These are phyloP conservation scores for Nasonia vitripennis DNA, from an alignment of 1,140 invertebrate species.

Conservation along the genomic window DNA sequence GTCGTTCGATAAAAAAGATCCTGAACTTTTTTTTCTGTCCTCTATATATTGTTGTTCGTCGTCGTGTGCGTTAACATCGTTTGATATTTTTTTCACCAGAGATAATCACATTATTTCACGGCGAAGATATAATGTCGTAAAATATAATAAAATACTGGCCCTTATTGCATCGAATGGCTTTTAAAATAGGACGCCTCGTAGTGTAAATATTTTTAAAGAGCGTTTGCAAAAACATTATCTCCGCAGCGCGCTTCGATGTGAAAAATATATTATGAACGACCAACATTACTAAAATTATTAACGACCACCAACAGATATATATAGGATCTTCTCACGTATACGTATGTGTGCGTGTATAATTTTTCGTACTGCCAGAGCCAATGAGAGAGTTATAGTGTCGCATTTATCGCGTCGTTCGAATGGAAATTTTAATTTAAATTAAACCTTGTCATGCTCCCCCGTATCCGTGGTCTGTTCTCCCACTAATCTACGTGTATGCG, in stretches of 20 bases:
- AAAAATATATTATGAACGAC: neutral
- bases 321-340: conserved; percentile 11
- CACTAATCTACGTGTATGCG: neutral
- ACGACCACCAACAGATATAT: too few species aligned
- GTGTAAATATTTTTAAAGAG: neutral
- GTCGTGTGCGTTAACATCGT: neutral
- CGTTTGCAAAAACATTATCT: neutral
- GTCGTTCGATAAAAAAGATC: conserved; percentile 33
- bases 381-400: conserved; percentile 23
- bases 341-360: neutral
- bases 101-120: neutral
- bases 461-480: neutral
- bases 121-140: neutral
- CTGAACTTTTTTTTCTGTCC: neutral
- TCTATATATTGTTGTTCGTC: neutral
- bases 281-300: too few species aligned
- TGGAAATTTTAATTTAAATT: neutral
- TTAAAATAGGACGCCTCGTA: neutral
- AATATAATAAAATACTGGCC: neutral
- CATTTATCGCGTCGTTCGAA: conserved; percentile 37
- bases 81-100: neutral
- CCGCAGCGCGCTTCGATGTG: neutral
- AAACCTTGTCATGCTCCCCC: neutral
- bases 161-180: neutral
- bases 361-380: conserved; percentile 13